Percentiles rank a stretch among this genome's conserved stretches.
Conservation (phyloP, 2,888 invertebrate species). For the Criorhina ranunculi region DNA sequence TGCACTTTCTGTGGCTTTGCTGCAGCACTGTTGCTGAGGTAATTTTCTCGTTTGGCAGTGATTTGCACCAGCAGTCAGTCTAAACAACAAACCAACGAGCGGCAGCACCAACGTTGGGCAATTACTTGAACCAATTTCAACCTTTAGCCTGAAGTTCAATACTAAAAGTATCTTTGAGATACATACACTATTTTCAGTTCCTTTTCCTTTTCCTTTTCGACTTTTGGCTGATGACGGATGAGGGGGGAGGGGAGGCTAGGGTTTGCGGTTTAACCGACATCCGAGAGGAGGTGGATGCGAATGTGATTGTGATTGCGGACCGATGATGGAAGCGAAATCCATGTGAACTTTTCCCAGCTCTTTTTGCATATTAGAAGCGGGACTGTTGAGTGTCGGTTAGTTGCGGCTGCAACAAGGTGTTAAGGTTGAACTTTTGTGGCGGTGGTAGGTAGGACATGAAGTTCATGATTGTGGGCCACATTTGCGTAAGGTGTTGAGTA, state of each 20-base stretch:
- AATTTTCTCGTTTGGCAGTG: conserved; percentile 73
- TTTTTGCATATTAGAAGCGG: conserved; percentile 42
- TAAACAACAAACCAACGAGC: conserved; percentile 8
- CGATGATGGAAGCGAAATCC: conserved; percentile 62
- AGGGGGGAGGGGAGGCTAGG: too few relatives aligned
- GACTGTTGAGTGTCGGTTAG: neutral
- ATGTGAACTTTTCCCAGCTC: conserved; percentile 75
- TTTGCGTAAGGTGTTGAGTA: conserved; percentile 76
- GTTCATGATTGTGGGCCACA: conserved; percentile 76
- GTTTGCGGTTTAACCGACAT: conserved; percentile 68
- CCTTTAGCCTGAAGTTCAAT: conserved; percentile 84
- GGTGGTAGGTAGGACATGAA: conserved; percentile 69
- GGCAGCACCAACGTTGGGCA: conserved; percentile 78
- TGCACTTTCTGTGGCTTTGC: conserved; percentile 69
- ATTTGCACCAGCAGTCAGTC: conserved; percentile 65
- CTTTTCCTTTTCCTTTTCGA: conserved; percentile 31
- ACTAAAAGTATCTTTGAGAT: conserved; percentile 79
- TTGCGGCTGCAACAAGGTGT: conserved; percentile 57
- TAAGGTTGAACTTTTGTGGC: conserved; percentile 68
- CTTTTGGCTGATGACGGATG: conserved; percentile 30
- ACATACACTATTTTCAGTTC: conserved; percentile 29
- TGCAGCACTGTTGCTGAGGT: conserved; percentile 51
- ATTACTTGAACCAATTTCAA: conserved; percentile 84
- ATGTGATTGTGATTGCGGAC: conserved; percentile 61
- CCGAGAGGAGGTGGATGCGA: conserved; percentile 49